phyloP scores from a whole-genome alignment of 2,113 vertebrate species.

The Sylvia atricapilla region DNA sequence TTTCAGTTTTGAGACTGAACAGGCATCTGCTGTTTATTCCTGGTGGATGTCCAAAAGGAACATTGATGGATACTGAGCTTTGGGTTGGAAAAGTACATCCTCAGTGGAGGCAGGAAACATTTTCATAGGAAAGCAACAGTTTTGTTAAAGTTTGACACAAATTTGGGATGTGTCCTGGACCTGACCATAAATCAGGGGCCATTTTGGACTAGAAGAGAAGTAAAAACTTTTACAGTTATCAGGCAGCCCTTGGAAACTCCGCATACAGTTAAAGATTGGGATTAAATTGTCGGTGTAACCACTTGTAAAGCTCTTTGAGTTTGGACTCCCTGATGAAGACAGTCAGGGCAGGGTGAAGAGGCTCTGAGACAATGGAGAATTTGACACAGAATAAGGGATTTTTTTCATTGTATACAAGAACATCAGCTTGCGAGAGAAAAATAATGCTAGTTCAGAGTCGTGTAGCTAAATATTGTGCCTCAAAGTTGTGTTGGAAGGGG shows the following conservation, averaged over 20 bases:
- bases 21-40: background rate
- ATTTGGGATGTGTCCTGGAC: background rate
- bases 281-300: background rate
- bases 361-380: background rate
- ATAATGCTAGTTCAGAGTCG: background rate
- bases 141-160: background rate
- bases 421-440: background rate
- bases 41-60: background rate
- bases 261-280: background rate
- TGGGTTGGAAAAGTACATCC: background rate
- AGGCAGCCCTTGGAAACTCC: background rate
- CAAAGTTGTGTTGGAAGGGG: background rate
- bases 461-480: background rate
- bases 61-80: background rate
- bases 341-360: background rate
- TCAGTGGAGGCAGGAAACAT: background rate
- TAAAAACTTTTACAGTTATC: background rate
- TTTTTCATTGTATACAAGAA: background rate
- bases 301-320: background rate
- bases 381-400: background rate
- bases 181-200: background rate
- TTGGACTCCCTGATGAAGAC: background rate
- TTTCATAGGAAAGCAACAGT: background rate
- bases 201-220: background rate
- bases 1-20: background rate